phyloP scores from a whole-genome alignment of 2,888 invertebrate genomes.

The Erpobdella octoculata region DNA sequence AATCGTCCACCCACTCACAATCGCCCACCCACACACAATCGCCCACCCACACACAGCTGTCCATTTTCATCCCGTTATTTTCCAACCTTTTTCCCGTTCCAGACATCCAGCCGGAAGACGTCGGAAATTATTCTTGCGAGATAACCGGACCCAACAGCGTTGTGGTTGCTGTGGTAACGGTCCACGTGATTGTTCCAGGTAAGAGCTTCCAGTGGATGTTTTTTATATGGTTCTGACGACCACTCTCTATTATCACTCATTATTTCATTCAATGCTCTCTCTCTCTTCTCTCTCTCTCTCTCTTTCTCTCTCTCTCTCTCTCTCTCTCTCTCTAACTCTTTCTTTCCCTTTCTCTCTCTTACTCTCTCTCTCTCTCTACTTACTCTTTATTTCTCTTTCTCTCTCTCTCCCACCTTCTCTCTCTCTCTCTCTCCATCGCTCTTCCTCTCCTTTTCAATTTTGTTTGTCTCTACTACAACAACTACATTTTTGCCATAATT shows the following conservation, averaged over 20 bases:
- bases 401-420: neutral
- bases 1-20: neutral
- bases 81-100: neutral
- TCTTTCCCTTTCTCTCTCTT: neutral
- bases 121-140: conserved; percentile 29
- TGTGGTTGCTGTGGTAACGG: conserved; percentile 24
- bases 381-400: neutral
- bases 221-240: conserved; percentile 12
- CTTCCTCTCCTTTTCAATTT: no score
- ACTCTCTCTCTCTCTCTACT: neutral
- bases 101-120: conserved; percentile 23
- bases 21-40: neutral
- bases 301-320: neutral
- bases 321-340: neutral
- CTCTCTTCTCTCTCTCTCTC: neutral
- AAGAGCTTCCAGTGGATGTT: neutral
- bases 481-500: no score
- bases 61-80: neutral
- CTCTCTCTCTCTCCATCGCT: no score
- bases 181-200: conserved; percentile 21
- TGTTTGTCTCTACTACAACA: no score
- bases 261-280: neutral
- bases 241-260: neutral
- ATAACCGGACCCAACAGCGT: conserved; percentile 23
- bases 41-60: neutral